Conservation (phyloP, 1,140 invertebrate genomes). For the Campoletis sonorensis region DNA sequence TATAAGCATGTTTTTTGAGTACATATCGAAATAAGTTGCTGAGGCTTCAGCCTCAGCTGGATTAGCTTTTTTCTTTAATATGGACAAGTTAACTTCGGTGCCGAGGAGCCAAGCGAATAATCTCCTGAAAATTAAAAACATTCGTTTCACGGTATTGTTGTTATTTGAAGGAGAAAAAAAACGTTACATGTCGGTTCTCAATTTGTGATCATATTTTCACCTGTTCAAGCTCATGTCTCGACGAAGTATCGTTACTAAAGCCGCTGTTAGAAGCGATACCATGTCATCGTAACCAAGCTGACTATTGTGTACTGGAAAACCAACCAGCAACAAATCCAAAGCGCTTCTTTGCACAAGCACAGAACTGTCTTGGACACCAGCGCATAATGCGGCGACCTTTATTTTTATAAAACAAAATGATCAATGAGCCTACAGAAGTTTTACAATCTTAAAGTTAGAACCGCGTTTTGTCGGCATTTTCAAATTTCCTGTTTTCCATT, state of each 20-base stretch:
- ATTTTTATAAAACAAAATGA: constrained; percentile 46
- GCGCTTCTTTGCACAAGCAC: constrained; percentile 92
- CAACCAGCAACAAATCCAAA: constrained; percentile 89
- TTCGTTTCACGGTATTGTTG: not conserved
- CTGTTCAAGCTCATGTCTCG: constrained; percentile 95
- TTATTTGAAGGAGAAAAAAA: not conserved
- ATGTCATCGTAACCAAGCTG: constrained; percentile 86
- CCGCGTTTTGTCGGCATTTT: too few species aligned
- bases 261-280: constrained; percentile 87
- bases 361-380: constrained; percentile 87
- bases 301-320: constrained; percentile 91
- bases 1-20: constrained; percentile 84
- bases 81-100: constrained; percentile 81
- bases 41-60: constrained; percentile 64
- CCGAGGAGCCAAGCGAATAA: constrained; percentile 91
- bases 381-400: constrained; percentile 82
- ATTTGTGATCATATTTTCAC: constrained; percentile 63
- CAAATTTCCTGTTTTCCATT: too few species aligned
- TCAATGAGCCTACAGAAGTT: not conserved
- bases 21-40: constrained; percentile 84
- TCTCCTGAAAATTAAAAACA: constrained; percentile 75
- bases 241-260: constrained; percentile 89
- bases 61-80: constrained; percentile 75
- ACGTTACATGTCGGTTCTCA: not conserved
- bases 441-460: too few species aligned